Evolutionary conservation across 2,797 vertebrate species (phyloP), one percentile per base, ranked within the genome.

Genomic region (Neoniphon sammara): DNA sequence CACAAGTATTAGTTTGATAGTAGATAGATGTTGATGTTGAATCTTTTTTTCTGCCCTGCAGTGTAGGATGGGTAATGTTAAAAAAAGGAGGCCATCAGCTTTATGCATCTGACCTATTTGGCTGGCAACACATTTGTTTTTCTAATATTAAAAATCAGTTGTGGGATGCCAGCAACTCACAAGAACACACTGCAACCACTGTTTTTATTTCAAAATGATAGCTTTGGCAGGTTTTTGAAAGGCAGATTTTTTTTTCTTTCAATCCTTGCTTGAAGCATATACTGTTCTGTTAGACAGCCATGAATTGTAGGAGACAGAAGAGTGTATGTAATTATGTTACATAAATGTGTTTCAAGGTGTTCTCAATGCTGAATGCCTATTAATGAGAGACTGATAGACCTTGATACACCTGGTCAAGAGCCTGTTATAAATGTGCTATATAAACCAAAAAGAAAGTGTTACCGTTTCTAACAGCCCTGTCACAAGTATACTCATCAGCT

Each of bases 401-500:
- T 65, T 30, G 71, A 60, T 61, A 12, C 15, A 39, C 34, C 78
- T 39, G 1, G 2, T 61, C 62, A 75, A n/a, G 18, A 20, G 64
- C 49, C 66, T 62, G 54, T 50, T 75, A 42, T 66, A 54, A 78
- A 64, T 72, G 50, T 78, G 84, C 79, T 85, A 80, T 8, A 78
- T 74, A 69, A 77, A 86, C 60, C 39, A 74, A 72, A 76, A 59
- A 70, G 44, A 76, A 77, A 78, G 66, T 76, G 68, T 79, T 73
- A 71, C 71, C 55, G 47, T 84, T 75, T 66, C 68, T 30, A 77
- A 58, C 50, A 52, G 75, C 75, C 50, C 66, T 58, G 79, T 82
- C 86, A 86, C 67, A 70, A 63, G 81, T 65, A 74, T 31, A 79
- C 66, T 80, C 66, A 65, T 70, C 66, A 73, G 65, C 71, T 70